Base-by-base conservation (phyloP, 2,888 invertebrate species). In the Parnassius smintheus region DNA sequence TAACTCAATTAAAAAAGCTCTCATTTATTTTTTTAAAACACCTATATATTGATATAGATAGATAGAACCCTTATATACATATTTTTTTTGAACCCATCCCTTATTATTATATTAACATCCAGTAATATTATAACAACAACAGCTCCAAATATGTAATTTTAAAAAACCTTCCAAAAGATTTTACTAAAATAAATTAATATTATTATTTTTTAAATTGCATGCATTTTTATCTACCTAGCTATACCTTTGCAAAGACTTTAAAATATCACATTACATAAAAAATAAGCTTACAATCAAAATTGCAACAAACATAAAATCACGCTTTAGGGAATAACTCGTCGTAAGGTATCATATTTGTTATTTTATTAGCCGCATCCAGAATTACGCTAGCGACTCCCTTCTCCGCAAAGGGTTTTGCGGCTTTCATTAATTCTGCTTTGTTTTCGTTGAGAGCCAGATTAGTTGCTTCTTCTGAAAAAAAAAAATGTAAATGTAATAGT, bases 401-500 rank as follows among this genome's bases (percentile, higher is more conserved):
- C 75, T 94, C 93, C 1, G 94, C 78, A 60, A 92, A 83, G 0
- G 95, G 94, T 70, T 92, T 92, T 12, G 93, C 82, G 1, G 93
- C 88, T 44, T 81, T 82, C 9, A 94, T 75, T 73, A 95, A 93
- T 49, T 93, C 92, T 0, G 86, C 88, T 66, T 93, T 92, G 74
- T 95, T 95, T 70, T 92, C 88, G 73, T 94, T 93, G 55, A 95
- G 92, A 0, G 93, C 93, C 51, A 84, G 80, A 73, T 94, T 94
- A 0, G 92, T 88, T n/a, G 91, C 90, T 25, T 92, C 85, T 65
- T 88, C 93, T 93, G 77, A 11, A 65, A 72, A 63, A 55, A 56
- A 52, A 58, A 7, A 35, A 4, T 35, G 35, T 35, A 4, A 35
- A 35, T 7, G 7, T 35, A 35, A 35, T 7, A 35, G 35, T 35